Conservation (phyloP, 53 echinoderm and acorn worm genomes). For the Arbacia lixula region DNA sequence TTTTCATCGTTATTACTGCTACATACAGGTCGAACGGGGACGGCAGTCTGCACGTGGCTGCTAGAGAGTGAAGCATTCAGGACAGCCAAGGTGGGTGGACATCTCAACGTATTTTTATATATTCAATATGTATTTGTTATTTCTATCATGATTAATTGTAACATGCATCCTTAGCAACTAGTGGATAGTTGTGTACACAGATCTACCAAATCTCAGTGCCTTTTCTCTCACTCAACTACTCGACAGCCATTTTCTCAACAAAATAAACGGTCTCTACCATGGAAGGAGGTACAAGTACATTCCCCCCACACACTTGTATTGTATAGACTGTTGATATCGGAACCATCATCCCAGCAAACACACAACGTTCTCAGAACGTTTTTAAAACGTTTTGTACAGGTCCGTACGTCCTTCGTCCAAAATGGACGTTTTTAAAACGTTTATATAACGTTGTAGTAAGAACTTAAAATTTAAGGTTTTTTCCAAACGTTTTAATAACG, state of each 20-base stretch:
- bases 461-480: constrained; percentile 22
- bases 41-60: constrained; percentile 82
- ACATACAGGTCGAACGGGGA: constrained; percentile 84
- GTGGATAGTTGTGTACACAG: too few relatives aligned
- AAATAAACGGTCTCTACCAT: too few relatives aligned
- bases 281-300: too few relatives aligned
- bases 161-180: too few relatives aligned
- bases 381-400: constrained; percentile 14
- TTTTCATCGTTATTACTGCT: not conserved
- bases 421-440: constrained; percentile 20
- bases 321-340: too few relatives aligned
- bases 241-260: too few relatives aligned
- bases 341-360: constrained; percentile 30
- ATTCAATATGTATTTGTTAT: too few relatives aligned
- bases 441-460: constrained; percentile 30
- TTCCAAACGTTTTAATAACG: constrained; percentile 27
- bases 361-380: constrained; percentile 20
- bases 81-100: constrained; percentile 80
- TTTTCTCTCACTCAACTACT: too few relatives aligned
- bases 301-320: too few relatives aligned
- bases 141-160: too few relatives aligned
- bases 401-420: constrained; percentile 24
- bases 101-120: too few relatives aligned
- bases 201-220: too few relatives aligned
- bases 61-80: constrained; percentile 77